These are phyloP conservation scores for Corythornis cristatus DNA, from an alignment of 2,113 vertebrate species.

Conservation along the genomic window DNA sequence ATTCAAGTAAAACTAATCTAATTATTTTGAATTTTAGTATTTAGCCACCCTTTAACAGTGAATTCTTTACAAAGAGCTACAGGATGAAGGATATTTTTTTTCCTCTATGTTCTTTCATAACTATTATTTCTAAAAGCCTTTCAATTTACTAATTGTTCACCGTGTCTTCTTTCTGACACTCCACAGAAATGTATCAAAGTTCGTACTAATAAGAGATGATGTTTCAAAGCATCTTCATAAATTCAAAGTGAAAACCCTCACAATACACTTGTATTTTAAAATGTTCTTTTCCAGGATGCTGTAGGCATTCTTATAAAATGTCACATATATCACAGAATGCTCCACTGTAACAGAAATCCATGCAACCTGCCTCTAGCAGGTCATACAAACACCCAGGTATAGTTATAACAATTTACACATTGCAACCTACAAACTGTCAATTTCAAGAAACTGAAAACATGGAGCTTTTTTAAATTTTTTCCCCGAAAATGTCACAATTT, in stretches of 20 bases:
- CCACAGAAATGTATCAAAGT: neutral
- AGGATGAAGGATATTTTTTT: rapidly evolving
- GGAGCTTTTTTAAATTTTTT: neutral
- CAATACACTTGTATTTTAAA: neutral
- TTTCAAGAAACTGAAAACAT: neutral
- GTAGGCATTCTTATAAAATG: neutral
- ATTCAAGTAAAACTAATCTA: neutral
- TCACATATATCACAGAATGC: neutral
- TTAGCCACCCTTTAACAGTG: neutral
- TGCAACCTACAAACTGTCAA: neutral
- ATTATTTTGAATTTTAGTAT: neutral
- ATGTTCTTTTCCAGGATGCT: neutral
- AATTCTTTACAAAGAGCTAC: neutral
- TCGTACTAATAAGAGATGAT: neutral
- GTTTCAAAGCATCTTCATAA: neutral
- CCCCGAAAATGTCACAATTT: neutral
- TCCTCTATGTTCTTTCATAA: neutral
- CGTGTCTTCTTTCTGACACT: neutral
- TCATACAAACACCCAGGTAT: neutral
- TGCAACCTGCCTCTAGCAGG: neutral
- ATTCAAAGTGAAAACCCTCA: neutral
- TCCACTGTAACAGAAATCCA: neutral
- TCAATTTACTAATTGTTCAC: neutral
- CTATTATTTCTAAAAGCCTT: neutral
- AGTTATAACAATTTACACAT: neutral